A percentile compares a stretch with the other conserved stretches of the same genome.
Conservation (phyloP, 2,797 vertebrate genomes). For the Ceyx erithaca region DNA sequence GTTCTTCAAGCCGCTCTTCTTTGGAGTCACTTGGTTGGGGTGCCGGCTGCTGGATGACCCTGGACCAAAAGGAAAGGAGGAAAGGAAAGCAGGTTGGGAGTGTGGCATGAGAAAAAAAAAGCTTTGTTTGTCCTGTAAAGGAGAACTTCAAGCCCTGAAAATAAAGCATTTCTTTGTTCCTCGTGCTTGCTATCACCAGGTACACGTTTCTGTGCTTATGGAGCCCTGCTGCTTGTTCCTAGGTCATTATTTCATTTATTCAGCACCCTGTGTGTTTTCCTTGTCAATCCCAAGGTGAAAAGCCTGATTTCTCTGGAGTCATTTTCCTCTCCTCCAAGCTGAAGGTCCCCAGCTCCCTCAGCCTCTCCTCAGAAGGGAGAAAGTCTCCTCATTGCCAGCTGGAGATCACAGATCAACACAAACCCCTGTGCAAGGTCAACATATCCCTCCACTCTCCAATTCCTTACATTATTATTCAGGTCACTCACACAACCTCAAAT, state of each 20-base stretch:
- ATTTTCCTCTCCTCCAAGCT: too few relatives aligned
- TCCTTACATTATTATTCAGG: background rate
- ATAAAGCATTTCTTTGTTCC: background rate
- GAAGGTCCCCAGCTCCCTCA: too few relatives aligned
- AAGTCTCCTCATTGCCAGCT: background rate
- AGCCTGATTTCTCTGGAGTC: background rate
- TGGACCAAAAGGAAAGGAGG: constrained; percentile 42
- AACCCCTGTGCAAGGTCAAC: fast-evolving
- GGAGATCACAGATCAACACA: background rate
- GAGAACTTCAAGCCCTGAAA: background rate
- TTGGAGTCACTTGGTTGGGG: constrained; percentile 91
- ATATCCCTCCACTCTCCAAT: background rate
- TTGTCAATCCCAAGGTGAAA: background rate
- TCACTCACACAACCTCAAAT: background rate
- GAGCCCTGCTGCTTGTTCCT: background rate
- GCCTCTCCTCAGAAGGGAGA: background rate
- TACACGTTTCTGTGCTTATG: background rate
- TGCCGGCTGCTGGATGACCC: constrained; percentile 96
- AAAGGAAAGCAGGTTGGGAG: background rate
- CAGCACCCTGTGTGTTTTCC: fast-evolving
- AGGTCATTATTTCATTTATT: background rate
- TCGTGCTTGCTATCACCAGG: background rate
- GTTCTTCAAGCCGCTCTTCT: constrained; percentile 94
- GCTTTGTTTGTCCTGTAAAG: background rate
- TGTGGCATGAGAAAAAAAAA: fast-evolving